A percentile compares a stretch with the other conserved stretches of the same genome.
Conservation (phyloP, 37 sponge, comb jelly and placozoan species). For the Chondrilla cf. caribensis region DNA sequence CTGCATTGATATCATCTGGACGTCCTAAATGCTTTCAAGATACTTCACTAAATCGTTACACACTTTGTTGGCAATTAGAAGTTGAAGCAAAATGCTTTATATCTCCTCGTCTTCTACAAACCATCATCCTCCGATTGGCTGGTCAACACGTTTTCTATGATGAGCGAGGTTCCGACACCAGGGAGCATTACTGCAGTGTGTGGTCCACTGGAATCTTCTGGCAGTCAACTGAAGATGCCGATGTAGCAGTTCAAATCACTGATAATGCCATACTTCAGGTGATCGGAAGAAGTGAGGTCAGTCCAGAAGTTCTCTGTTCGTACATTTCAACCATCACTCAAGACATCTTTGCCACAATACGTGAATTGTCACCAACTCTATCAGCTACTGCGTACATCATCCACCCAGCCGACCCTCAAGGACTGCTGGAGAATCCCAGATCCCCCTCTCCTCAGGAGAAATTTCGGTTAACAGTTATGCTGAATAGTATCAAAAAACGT, state of each 20-base stretch:
- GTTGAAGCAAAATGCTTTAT: not conserved
- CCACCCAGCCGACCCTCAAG: not conserved
- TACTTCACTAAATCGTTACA: not conserved
- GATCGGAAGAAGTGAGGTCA: not conserved
- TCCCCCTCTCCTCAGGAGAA: not conserved
- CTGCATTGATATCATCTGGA: too few relatives aligned
- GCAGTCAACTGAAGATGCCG: not conserved
- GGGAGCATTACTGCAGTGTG: not conserved
- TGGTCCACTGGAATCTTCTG: constrained; percentile 16
- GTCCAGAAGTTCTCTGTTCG: not conserved
- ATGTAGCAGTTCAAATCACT: constrained; percentile 1
- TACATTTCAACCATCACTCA: not conserved
- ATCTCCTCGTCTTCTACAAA: constrained; percentile 7
- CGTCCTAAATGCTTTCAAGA: too few relatives aligned
- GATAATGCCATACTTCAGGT: constrained; percentile 2
- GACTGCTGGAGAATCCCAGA: not conserved
- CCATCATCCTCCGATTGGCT: not conserved
- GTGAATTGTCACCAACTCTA: not conserved
- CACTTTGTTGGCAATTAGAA: not conserved
- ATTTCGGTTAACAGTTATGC: not conserved
- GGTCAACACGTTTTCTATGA: not conserved
- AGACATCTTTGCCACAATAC: not conserved
- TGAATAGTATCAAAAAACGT: not conserved
- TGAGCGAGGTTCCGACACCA: too few relatives aligned
- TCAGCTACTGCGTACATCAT: not conserved